phyloP scores from a whole-genome alignment of 2,888 invertebrate species.

The Clepsis dumicolana region DNA sequence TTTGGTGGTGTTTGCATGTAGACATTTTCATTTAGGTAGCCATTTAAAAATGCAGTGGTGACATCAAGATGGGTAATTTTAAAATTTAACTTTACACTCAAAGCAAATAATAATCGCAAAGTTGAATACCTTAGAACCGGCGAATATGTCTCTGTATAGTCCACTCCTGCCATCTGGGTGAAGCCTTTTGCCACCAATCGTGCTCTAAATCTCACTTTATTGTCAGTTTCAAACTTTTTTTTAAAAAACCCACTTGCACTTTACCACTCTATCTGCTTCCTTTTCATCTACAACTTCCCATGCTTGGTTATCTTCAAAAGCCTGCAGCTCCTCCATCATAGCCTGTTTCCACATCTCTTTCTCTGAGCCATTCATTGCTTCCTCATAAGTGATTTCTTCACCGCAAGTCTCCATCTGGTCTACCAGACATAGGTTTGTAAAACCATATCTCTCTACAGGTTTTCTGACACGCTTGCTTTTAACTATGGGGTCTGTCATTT shows the following conservation, averaged over 20 bases:
- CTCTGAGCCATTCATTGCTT: constrained; percentile 44
- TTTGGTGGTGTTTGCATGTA: constrained; percentile 45
- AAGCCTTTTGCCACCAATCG: constrained; percentile 35
- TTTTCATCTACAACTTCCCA: constrained; percentile 10
- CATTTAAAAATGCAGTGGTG: constrained; percentile 46
- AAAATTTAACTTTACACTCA: constrained; percentile 1
- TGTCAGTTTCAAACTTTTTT: constrained; percentile 33
- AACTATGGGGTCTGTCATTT: no score
- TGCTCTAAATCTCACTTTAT: constrained; percentile 40
- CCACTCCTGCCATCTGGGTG: constrained; percentile 46
- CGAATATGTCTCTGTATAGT: constrained; percentile 40
- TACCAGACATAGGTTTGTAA: neutral
- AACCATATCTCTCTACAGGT: neutral
- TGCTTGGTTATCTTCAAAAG: constrained; percentile 9
- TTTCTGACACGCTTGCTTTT: no score
- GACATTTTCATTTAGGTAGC: constrained; percentile 44
- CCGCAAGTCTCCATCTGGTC: neutral
- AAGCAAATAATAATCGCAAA: constrained; percentile 43
- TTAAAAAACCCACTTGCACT: constrained; percentile 25
- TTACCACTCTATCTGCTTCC: neutral
- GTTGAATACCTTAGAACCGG: constrained; percentile 44
- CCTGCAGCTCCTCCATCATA: constrained; percentile 43
- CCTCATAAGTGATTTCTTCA: constrained; percentile 21
- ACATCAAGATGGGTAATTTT: neutral
- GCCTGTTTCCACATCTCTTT: constrained; percentile 44